Evolutionary conservation across 2,113 vertebrate species (phyloP), one percentile per base, ranked within the genome.

Genomic region (Maccullochella peelii): DNA sequence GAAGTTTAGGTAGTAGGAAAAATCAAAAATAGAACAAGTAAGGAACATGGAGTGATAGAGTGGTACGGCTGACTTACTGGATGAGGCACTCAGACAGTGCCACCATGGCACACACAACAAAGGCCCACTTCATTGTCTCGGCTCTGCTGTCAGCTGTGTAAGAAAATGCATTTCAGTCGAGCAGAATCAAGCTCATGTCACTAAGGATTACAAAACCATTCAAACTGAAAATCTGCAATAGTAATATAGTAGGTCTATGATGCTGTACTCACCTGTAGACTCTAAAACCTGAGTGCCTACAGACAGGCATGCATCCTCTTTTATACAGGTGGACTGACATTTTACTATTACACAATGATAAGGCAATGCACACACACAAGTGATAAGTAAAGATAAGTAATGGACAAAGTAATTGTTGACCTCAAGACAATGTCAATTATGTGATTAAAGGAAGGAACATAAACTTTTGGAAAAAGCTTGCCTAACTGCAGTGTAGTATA

Each of bases 41-140:
- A 59, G 14, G 4, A 23, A 59, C 2, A 0, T 27, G 42, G 11
- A 44, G 42, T 12, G 33, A 61, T 30, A 33, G 20, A 61, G 52
- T 44, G 21, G 55, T 47, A 7, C 8, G 16, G 6, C 15, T 61
- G 47, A 79, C 88, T 88, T 86, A 92, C 93, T 90, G 87, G 77
- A 90, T 0, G 2, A 85, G 15, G 61, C 92, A 92, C 85, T 94
- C 86, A 1, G 90, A 90, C 40, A 92, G 84, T 18, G 91, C 88
- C 83, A 93, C 75, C 82, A 92, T 15, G 83, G 86, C 58, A 78
- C 89, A 93, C 68, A 91, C 23, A 49, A 84, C 73, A 77, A 93
- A 36, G n/a, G 54, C 80, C 84, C 80, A 91, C 88, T 88, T 89
- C 91, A 93, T 93, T 18, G 2, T 92, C 40, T 50, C 18, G 27